A percentile compares a stretch with the other conserved stretches of the same genome.
These are phyloP conservation scores for Oscheius onirici DNA, from an alignment of 2,888 invertebrate species.

Conservation along the genomic window DNA sequence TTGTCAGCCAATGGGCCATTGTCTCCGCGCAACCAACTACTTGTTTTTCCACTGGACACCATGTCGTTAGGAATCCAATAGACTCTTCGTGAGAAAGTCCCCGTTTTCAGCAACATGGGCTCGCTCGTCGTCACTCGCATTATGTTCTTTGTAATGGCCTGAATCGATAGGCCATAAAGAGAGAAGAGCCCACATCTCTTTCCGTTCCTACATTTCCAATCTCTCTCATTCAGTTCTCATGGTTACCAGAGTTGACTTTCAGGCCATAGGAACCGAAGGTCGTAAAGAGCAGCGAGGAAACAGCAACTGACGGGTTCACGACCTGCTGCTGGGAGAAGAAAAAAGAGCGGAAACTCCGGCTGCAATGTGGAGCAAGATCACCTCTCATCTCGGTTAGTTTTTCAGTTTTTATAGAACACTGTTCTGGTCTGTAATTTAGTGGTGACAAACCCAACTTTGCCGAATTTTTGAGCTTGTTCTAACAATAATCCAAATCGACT, in stretches of 20 bases:
- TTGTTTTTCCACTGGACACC: background rate
- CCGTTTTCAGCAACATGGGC: background rate
- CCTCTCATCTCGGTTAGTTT: slow-evolving; percentile 63
- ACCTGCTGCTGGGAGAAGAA: background rate
- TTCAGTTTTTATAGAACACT: background rate
- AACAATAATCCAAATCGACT: no score
- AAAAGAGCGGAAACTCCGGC: background rate
- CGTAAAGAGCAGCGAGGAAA: background rate
- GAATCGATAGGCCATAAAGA: slow-evolving; percentile 34
- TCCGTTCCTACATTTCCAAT: background rate
- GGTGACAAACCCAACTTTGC: background rate
- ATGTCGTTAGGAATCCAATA: no score
- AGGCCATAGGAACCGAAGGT: no score
- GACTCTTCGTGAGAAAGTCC: background rate
- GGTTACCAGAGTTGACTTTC: no score
- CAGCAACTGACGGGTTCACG: slow-evolving; percentile 5
- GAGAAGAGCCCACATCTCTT: background rate
- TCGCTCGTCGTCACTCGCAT: slow-evolving; percentile 29
- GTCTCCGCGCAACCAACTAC: background rate
- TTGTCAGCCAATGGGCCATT: no score
- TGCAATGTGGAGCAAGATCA: slow-evolving; percentile 67
- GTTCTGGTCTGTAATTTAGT: no score
- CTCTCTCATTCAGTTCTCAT: background rate
- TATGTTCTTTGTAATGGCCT: slow-evolving; percentile 33
- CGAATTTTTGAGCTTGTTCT: no score